phyloP scores from a whole-genome alignment of 2,888 invertebrate genomes.

The Fragum sueziense region DNA sequence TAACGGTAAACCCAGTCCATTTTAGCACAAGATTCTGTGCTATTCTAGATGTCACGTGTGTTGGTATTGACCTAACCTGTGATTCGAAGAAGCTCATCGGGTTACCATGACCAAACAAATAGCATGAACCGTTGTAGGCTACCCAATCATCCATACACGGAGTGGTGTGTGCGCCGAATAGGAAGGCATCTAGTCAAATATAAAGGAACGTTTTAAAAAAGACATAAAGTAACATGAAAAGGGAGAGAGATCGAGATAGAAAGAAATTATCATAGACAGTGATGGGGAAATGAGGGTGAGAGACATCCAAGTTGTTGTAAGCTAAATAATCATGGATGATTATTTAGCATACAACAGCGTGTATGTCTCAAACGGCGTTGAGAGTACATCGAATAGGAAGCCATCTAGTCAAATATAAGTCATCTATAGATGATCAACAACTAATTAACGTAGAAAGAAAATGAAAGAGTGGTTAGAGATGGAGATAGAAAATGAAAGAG shows the following conservation, averaged over 20 bases:
- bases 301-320: too few relatives aligned
- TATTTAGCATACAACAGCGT: too few relatives aligned
- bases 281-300: too few relatives aligned
- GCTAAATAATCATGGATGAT: too few relatives aligned
- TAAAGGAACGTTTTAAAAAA: background rate
- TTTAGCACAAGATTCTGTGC: background rate
- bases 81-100: background rate
- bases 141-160: slow-evolving; percentile 7
- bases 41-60: background rate
- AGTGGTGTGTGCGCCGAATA: background rate
- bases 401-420: too few relatives aligned
- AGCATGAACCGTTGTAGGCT: background rate
- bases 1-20: too few relatives aligned
- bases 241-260: background rate
- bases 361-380: too few relatives aligned
- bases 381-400: too few relatives aligned
- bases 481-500: background rate
- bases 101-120: slow-evolving; percentile 1
- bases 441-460: too few relatives aligned
- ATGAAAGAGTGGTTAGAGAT: too few relatives aligned
- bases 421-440: too few relatives aligned
- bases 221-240: background rate
- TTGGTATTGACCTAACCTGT: background rate
- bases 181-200: background rate
- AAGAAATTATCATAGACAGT: too few relatives aligned